Evolutionary conservation across 2,888 invertebrate genomes (phyloP), one percentile per base, ranked within the genome.

Genomic region (Agrochola circellaris): DNA sequence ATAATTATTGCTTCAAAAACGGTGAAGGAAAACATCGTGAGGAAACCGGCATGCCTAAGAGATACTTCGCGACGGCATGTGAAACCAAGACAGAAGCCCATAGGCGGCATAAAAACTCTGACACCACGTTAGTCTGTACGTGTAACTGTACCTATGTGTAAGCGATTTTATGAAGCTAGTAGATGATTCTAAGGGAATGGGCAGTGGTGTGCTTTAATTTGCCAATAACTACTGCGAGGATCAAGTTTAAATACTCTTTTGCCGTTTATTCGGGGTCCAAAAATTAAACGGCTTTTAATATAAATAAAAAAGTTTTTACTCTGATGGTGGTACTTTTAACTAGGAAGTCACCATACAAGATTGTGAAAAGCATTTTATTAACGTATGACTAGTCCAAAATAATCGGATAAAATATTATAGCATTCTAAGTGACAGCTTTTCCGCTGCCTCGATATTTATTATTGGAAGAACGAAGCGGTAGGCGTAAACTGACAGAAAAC

Each of bases 101-200:
- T 13, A 3, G 45, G 0, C 0, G 13, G 45, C 5, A 45, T 15
- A 15, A 45, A 45, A 45, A 45, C 45, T 45, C 13, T 45, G 4
- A 4, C 45, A 45, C 45, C 45, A 45, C 0, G 45, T 45, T 5
- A 45, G 45, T 45, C 1, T 17, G 30, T 68, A 3, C 8, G 42
- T 65, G n/a, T n/a, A n/a, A n/a, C n/a, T n/a, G n/a, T n/a, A n/a
- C n/a, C n/a, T n/a, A n/a, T n/a, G n/a, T n/a, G 11, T 58, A 42
- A 48, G 62, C 17, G 20, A 42, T 77, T 79, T 77, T 54, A 26
- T 8, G n/a, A 13, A 30, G 6, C 26, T 68, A 15, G 5, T 60
- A 6, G 4, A 2, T 45, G 30, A 38, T 26, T 1, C 9, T 1
- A 17, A n/a, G 23, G 13, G 23, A 9, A 17, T 23, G 2, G 20